phyloP scores from a whole-genome alignment of 92 coral and sea anemone genomes.

The Phenganax subtilis region DNA sequence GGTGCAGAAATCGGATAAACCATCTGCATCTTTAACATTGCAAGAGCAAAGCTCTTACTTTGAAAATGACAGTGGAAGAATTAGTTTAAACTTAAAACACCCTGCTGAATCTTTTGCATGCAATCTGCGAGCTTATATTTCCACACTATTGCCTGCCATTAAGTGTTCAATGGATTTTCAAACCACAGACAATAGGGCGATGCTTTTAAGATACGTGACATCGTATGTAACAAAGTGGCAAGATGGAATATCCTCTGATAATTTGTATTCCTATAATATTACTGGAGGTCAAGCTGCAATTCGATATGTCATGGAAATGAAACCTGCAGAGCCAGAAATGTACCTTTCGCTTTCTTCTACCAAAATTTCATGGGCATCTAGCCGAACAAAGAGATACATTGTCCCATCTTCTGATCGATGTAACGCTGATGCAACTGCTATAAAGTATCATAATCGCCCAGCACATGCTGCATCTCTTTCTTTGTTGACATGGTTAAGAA shows the following conservation, averaged over 20 bases:
- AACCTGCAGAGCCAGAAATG: conserved; percentile 29
- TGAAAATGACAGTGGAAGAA: not conserved
- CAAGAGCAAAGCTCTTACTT: not conserved
- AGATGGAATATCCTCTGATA: conserved; percentile 31
- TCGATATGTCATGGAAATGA: conserved; percentile 3
- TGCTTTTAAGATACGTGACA: conserved; percentile 47
- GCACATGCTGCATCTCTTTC: not conserved
- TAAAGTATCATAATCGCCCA: not conserved
- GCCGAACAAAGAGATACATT: not conserved
- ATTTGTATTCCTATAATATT: conserved; percentile 17
- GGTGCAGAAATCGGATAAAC: conserved; percentile 10
- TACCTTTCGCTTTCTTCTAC: conserved; percentile 16
- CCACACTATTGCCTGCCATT: conserved; percentile 40
- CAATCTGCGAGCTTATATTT: conserved; percentile 49
- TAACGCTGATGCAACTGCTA: not conserved
- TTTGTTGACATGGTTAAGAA: not conserved
- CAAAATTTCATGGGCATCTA: conserved; percentile 23
- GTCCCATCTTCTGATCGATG: not conserved
- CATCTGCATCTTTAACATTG: too few relatives aligned
- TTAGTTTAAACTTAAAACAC: not conserved
- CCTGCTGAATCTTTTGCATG: conserved; percentile 34
- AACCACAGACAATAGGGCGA: conserved; percentile 39
- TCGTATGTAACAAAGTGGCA: conserved; percentile 54
- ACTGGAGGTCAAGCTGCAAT: conserved; percentile 10
- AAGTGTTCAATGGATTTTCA: conserved; percentile 56